phyloP scores from a whole-genome alignment of 2,113 vertebrate genomes.

The Passerina amoena region DNA sequence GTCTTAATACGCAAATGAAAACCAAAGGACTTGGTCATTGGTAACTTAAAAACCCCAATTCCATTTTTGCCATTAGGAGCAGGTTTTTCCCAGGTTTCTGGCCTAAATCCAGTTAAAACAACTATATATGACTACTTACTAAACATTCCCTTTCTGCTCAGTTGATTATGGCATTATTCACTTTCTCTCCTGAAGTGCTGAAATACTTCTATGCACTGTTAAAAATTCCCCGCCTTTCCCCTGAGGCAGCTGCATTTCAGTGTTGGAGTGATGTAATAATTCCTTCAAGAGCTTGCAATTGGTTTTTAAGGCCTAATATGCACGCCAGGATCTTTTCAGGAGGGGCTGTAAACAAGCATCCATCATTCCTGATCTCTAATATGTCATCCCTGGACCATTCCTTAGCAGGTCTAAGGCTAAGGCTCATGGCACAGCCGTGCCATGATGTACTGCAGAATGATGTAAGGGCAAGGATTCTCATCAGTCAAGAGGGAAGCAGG shows the following conservation, averaged over 20 bases:
- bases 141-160: conserved; percentile 33
- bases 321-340: neutral
- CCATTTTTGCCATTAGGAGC: neutral
- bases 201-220: neutral
- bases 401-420: neutral
- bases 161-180: conserved; percentile 20
- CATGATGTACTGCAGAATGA: neutral
- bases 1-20: neutral
- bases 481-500: neutral
- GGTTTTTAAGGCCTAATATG: neutral
- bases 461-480: neutral
- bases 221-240: neutral
- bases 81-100: neutral
- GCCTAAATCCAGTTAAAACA: conserved; percentile 15
- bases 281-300: neutral
- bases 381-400: neutral
- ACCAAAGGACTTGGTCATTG: neutral
- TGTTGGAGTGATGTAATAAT: neutral
- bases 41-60: neutral
- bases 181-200: conserved; percentile 1
- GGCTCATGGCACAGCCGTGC: neutral
- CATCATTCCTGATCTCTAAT: neutral
- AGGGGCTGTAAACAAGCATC: neutral
- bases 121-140: neutral
- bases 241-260: neutral